Percentiles rank a stretch among this genome's conserved stretches.
These are phyloP conservation scores for Decapterus maruadsi DNA, from an alignment of 2,797 vertebrate species.

Conservation along the genomic window DNA sequence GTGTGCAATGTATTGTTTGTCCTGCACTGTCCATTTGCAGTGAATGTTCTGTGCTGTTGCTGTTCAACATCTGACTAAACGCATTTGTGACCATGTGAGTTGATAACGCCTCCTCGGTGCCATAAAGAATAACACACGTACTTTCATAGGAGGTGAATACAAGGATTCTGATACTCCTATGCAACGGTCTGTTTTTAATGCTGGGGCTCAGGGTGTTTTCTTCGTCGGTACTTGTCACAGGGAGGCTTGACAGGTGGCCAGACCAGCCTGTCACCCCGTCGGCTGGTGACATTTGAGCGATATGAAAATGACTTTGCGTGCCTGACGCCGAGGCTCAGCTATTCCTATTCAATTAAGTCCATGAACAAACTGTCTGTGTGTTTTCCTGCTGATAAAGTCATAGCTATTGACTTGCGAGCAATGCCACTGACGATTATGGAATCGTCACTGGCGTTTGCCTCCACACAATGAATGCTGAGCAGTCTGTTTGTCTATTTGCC, in stretches of 20 bases:
- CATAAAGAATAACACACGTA: background rate
- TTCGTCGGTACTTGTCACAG: slow-evolving; percentile 47
- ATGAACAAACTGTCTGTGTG: slow-evolving; percentile 78
- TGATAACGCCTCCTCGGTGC: slow-evolving; percentile 5
- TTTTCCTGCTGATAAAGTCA: slow-evolving; percentile 83
- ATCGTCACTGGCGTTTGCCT: slow-evolving; percentile 59
- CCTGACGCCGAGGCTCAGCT: slow-evolving; percentile 63
- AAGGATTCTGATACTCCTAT: slow-evolving; percentile 9
- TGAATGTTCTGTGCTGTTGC: slow-evolving; percentile 22
- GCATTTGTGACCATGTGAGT: slow-evolving; percentile 1
- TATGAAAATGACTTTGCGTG: slow-evolving; percentile 79
- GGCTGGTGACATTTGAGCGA: slow-evolving; percentile 78
- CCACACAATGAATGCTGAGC: slow-evolving; percentile 71
- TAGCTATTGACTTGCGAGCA: slow-evolving; percentile 80
- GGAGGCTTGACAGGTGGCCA: slow-evolving; percentile 73
- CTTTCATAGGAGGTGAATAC: slow-evolving; percentile 25
- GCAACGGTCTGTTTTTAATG: slow-evolving; percentile 33
- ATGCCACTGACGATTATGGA: slow-evolving; percentile 73
- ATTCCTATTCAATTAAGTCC: slow-evolving; percentile 82
- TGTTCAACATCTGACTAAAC: slow-evolving; percentile 19
- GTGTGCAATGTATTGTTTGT: slow-evolving; percentile 50
- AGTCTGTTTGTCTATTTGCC: slow-evolving; percentile 75
- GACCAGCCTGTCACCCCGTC: slow-evolving; percentile 68
- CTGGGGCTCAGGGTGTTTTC: slow-evolving; percentile 38
- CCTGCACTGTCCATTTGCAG: slow-evolving; percentile 29